These are phyloP conservation scores for Thunnus thynnus DNA, from an alignment of 2,113 vertebrate species.

Conservation along the genomic window DNA sequence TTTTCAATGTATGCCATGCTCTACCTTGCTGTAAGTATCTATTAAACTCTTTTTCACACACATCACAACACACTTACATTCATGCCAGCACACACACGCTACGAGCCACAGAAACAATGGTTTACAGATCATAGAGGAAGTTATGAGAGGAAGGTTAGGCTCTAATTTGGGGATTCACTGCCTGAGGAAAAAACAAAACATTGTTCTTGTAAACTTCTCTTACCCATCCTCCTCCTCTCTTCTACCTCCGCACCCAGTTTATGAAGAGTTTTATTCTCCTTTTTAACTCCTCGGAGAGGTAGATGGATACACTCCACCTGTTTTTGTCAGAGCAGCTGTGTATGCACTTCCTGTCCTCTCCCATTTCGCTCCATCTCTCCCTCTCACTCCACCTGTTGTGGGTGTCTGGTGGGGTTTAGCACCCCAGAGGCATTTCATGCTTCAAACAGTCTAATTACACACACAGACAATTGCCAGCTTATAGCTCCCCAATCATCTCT, in stretches of 20 bases:
- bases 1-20: slow-evolving; percentile 99
- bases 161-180: slow-evolving; percentile 48
- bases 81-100: slow-evolving; percentile 29
- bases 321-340: slow-evolving; percentile 74
- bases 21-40: slow-evolving; percentile 96
- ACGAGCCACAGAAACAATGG: slow-evolving; percentile 32
- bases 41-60: slow-evolving; percentile 1
- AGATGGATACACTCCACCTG: slow-evolving; percentile 66
- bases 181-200: slow-evolving; percentile 26
- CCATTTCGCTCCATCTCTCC: slow-evolving; percentile 24
- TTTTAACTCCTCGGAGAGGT: slow-evolving; percentile 45
- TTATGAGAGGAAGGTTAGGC: slow-evolving; percentile 35
- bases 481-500: slow-evolving; percentile 4
- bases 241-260: slow-evolving; percentile 13
- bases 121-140: slow-evolving; percentile 34
- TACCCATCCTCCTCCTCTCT: slow-evolving; percentile 16
- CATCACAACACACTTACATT: slow-evolving; percentile 9
- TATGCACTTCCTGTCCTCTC: slow-evolving; percentile 58
- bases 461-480: slow-evolving; percentile 4
- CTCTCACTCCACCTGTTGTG: slow-evolving; percentile 60
- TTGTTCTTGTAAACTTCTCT: slow-evolving; percentile 30
- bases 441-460: slow-evolving; percentile 37
- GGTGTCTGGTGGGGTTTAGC: slow-evolving; percentile 41
- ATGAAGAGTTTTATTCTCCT: slow-evolving; percentile 56
- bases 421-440: slow-evolving; percentile 25